phyloP scores from a whole-genome alignment of 2,797 vertebrate genomes.

The Sebastes vulpes region DNA sequence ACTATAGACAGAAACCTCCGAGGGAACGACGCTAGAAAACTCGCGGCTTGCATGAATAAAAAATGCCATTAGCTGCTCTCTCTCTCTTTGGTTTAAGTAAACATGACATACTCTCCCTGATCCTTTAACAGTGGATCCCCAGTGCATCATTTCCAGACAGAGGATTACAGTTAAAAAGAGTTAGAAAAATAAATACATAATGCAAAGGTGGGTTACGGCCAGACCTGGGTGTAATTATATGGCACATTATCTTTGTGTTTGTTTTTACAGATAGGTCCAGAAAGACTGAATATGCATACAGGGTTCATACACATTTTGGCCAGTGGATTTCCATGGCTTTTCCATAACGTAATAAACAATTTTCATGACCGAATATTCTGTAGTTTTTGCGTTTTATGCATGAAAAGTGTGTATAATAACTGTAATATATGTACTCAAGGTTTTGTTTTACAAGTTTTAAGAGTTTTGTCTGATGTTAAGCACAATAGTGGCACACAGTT shows the following conservation, averaged over 20 bases:
- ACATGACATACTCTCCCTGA: neutral
- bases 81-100: constrained; percentile 4
- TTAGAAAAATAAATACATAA: neutral
- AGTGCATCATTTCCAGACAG: neutral
- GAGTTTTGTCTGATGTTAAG: neutral
- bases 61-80: constrained; percentile 7
- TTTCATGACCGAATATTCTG: neutral
- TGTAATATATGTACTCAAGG: neutral
- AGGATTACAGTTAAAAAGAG: neutral
- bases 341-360: neutral
- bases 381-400: neutral
- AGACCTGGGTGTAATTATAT: neutral
- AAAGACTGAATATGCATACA: neutral
- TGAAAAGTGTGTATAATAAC: neutral
- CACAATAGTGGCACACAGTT: neutral
- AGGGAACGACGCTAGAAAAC: neutral
- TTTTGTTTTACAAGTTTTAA: neutral
- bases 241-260: neutral
- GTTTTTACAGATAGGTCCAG: neutral
- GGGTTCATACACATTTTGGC: neutral
- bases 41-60: neutral
- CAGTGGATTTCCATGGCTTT: neutral
- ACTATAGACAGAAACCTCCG: neutral
- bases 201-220: neutral
- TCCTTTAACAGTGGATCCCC: neutral